Evolutionary conservation across 53 echinoderm and acorn worm species (phyloP), one percentile per base, ranked within the genome.

Genomic region (Zoroaster sp.): DNA sequence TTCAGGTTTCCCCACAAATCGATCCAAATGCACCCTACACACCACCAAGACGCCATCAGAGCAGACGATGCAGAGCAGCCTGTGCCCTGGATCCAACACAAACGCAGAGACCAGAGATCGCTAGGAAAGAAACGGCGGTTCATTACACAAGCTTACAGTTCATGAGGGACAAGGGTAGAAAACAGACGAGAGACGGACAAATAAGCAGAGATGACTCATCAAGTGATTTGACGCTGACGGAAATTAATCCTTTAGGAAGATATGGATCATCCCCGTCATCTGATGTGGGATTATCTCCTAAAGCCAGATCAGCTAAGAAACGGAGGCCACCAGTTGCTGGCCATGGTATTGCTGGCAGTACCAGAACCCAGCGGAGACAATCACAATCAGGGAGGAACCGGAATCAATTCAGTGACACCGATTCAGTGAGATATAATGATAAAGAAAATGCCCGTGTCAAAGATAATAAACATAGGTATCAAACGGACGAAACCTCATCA

Each of bases 1-100:
- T 51, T 51, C 18, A 18, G n/a, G n/a, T 97, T 8, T 97, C 97
- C 0, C 97, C 97, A 7, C 97, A 97, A 44, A 94, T 97, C 38
- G 80, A 91, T 36, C 90, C 86, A 2, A 90, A 79, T n/a, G 73
- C 69, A 66, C 87, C 90, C 9, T 70, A 83, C 30, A 73, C 89
- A 3, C 75, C 80, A 37, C 86, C 75, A 67, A 90, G 63, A 47
- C 54, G 91, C 2, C 66, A 89, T 66, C 78, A 92, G 68, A 85
- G 89, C 35, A 70, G 86, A 43, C 67, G 83, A 13, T 46, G 68
- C 36, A 74, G 72, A 18, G 30, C 47, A 20, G 83, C 90, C n/a
- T 89, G 90, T 20, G 20, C 83, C 31, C 43, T 83, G 67, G 68
- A 83, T 18, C 83, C 83, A 44, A 69, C 69, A 0, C 83, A 83